A percentile compares a stretch with the other conserved stretches of the same genome.
phyloP scores from a whole-genome alignment of 2,888 invertebrate genomes.

The Trachelus stipa region DNA sequence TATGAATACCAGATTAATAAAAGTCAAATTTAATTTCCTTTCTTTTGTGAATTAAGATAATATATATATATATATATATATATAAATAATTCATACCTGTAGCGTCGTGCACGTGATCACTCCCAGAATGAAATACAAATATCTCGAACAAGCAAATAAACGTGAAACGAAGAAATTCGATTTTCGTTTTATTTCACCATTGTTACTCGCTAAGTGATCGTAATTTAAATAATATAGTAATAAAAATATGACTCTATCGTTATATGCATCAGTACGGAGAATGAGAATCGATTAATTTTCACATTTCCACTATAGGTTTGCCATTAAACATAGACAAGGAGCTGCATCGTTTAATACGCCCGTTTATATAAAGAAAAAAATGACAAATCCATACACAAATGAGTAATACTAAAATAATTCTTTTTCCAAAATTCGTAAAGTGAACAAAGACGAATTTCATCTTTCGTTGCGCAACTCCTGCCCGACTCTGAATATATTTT shows the following conservation, averaged over 20 bases:
- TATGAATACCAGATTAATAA: background rate
- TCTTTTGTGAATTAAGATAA: background rate
- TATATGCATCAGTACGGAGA: constrained; percentile 27
- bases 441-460: background rate
- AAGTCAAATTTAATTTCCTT: background rate
- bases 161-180: background rate
- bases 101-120: background rate
- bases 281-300: constrained; percentile 10
- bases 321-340: background rate
- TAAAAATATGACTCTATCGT: constrained; percentile 38
- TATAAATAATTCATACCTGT: background rate
- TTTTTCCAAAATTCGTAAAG: background rate
- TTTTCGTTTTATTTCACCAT: background rate
- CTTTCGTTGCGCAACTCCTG: background rate
- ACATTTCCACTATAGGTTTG: background rate
- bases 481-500: background rate
- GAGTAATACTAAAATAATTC: background rate
- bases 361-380: background rate
- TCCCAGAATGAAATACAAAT: background rate
- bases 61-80: background rate
- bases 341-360: background rate
- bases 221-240: constrained; percentile 31
- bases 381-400: background rate
- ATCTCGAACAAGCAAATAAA: background rate
- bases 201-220: background rate